phyloP scores from a whole-genome alignment of 2,888 invertebrate genomes.

The Sthenelais limicola region DNA sequence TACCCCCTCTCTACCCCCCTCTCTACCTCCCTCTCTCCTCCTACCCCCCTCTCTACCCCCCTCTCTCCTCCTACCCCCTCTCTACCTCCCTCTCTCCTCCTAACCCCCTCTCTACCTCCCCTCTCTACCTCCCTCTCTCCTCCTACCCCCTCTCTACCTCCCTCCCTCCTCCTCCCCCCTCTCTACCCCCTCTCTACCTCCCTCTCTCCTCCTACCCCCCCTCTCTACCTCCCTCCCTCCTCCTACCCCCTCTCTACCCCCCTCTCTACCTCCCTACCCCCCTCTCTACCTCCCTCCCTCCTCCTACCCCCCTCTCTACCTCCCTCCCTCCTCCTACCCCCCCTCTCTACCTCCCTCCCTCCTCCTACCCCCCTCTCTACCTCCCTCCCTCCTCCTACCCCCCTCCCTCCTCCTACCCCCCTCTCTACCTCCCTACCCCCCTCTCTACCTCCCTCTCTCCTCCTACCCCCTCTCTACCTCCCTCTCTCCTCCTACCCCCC shows the following conservation, averaged over 20 bases:
- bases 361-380: background rate
- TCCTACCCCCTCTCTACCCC: too few relatives aligned
- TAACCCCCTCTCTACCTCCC: background rate
- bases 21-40: constrained; percentile 7
- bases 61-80: background rate
- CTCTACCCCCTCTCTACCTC: background rate
- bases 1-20: background rate
- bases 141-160: background rate
- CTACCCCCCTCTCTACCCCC: too few relatives aligned
- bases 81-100: background rate
- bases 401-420: too few relatives aligned
- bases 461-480: too few relatives aligned
- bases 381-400: background rate
- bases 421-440: too few relatives aligned
- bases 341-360: background rate
- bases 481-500: background rate
- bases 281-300: too few relatives aligned
- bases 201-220: too few relatives aligned
- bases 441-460: too few relatives aligned
- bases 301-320: background rate
- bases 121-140: background rate
- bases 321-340: background rate
- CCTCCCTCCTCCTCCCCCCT: background rate
- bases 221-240: too few relatives aligned
- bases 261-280: too few relatives aligned